phyloP scores from a whole-genome alignment of 2,888 invertebrate genomes.

The Rhagonycha fulva region DNA sequence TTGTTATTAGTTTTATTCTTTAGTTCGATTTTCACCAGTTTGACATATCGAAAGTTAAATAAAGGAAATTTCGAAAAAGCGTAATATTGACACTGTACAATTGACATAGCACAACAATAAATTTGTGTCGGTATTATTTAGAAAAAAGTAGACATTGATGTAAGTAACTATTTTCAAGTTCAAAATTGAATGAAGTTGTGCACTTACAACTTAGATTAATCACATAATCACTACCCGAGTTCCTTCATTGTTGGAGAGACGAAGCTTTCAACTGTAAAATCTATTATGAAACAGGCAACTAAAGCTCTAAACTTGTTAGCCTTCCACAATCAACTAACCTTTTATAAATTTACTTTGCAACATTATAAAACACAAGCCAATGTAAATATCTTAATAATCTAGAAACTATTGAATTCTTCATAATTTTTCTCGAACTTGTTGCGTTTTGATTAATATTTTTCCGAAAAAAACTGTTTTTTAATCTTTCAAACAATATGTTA shows the following conservation, averaged over 20 bases:
- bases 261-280: constrained; percentile 4
- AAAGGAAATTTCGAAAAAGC: not conserved
- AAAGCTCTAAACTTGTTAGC: constrained; percentile 4
- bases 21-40: not conserved
- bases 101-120: not conserved
- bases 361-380: not conserved
- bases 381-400: not conserved
- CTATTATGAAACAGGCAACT: constrained; percentile 3
- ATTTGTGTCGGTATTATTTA: not conserved
- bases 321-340: not conserved
- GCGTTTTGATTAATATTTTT: not conserved
- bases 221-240: constrained; percentile 3
- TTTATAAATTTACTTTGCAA: constrained; percentile 1
- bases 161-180: not conserved
- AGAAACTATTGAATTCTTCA: not conserved
- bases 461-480: not conserved
- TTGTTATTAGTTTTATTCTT: not conserved
- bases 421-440: not conserved
- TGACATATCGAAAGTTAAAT: not conserved
- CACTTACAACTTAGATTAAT: constrained; percentile 2
- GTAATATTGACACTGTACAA: not conserved
- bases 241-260: constrained; percentile 1
- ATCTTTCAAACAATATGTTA: not conserved
- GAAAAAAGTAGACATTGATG: not conserved
- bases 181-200: constrained; percentile 1